Conservation (phyloP, 2,113 vertebrate genomes). For the Danionella cerebrum region DNA sequence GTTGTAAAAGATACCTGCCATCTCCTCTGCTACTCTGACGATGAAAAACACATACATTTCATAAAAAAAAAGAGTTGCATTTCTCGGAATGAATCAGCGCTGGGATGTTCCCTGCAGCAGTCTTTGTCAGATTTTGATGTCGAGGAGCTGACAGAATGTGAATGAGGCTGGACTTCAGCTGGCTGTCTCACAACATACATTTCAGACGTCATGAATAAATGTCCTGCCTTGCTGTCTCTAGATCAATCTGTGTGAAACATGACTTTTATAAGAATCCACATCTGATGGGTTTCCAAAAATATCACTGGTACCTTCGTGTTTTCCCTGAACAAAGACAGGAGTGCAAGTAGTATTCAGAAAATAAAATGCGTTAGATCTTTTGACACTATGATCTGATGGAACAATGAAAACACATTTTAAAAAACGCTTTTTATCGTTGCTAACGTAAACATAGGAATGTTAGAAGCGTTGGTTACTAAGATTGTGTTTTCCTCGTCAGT, state of each 20-base stretch:
- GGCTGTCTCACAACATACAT: slow-evolving; percentile 8
- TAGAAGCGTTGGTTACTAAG: too few relatives aligned
- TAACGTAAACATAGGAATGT: too few relatives aligned
- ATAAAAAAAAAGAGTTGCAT: background rate
- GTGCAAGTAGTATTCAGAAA: too few relatives aligned
- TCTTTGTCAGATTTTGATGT: slow-evolving; percentile 9
- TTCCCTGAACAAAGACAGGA: too few relatives aligned
- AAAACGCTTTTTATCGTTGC: too few relatives aligned
- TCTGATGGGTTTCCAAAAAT: background rate
- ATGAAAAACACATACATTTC: too few relatives aligned
- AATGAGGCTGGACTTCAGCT: slow-evolving; percentile 34
- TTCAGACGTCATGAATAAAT: slow-evolving; percentile 18
- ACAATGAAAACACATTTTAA: too few relatives aligned
- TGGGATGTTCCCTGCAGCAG: background rate
- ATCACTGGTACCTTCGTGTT: too few relatives aligned
- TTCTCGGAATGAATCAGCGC: background rate
- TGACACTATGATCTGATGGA: too few relatives aligned
- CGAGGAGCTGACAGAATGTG: slow-evolving; percentile 13
- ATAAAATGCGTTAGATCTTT: too few relatives aligned
- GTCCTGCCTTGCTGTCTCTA: background rate
- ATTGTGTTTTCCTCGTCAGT: too few relatives aligned
- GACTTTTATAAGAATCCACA: slow-evolving; percentile 9
- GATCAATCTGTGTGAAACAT: background rate
- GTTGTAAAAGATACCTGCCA: too few relatives aligned
- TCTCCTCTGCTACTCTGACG: background rate